phyloP scores from a whole-genome alignment of 2,797 vertebrate species.

The Gymnoscopelus microlampas region DNA sequence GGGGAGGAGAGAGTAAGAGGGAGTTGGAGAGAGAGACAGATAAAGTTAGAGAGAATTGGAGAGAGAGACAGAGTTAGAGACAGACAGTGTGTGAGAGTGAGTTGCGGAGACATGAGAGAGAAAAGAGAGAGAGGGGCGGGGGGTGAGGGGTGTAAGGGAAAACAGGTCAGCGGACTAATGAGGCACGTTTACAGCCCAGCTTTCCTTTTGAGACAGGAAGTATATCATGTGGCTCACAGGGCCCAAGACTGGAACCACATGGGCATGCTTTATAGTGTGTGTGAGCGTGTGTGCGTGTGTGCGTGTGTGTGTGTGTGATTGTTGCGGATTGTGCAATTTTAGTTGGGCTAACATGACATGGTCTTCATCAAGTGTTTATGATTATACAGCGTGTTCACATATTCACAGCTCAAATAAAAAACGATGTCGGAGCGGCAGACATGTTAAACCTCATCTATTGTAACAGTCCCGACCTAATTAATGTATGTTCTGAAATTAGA shows the following conservation, averaged over 20 bases:
- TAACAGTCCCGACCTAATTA: too few species aligned
- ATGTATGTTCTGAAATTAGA: too few species aligned
- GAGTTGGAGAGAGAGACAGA: not conserved
- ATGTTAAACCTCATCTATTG: too few species aligned
- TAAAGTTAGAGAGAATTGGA: not conserved
- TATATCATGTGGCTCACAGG: conserved; percentile 69
- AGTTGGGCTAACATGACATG: conserved; percentile 23
- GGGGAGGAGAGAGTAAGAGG: not conserved
- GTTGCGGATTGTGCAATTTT: not conserved
- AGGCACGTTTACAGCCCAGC: conserved; percentile 71
- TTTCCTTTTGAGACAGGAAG: conserved; percentile 77
- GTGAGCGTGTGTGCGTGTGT: conserved; percentile 24
- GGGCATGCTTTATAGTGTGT: conserved; percentile 51
- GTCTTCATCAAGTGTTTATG: conserved; percentile 34
- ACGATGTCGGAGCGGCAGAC: too few species aligned
- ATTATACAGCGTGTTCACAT: too few species aligned
- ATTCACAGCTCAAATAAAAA: too few species aligned
- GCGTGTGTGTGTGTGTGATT: conserved; percentile 28
- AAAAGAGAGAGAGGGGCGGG: not conserved
- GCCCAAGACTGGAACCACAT: conserved; percentile 71
- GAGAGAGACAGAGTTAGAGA: conserved; percentile 18
- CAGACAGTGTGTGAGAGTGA: not conserved
- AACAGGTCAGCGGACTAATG: conserved; percentile 69
- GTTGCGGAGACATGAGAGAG: not conserved
- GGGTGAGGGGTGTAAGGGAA: not conserved